Conservation (phyloP, 1,140 invertebrate species). For the Drosophila pseudoananassae region DNA sequence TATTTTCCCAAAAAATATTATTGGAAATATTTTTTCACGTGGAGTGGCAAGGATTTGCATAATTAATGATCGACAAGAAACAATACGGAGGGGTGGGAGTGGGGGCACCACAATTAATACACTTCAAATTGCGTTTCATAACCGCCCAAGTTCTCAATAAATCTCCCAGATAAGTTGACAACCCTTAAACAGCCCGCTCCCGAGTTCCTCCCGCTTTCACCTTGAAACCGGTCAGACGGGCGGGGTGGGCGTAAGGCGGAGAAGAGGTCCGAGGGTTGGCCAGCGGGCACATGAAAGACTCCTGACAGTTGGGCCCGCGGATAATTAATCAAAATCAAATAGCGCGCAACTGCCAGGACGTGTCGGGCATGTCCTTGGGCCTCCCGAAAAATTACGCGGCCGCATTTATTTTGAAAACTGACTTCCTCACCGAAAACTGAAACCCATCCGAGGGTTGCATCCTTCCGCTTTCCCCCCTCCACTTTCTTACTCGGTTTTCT, state of each 20-base stretch:
- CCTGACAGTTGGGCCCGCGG: slow-evolving; percentile 53
- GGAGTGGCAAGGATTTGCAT: slow-evolving; percentile 40
- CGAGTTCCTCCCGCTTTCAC: slow-evolving; percentile 65
- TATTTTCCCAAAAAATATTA: too few relatives aligned
- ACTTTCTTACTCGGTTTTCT: slow-evolving; percentile 20
- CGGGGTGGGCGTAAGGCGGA: slow-evolving; percentile 1
- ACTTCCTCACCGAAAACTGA: slow-evolving; percentile 21
- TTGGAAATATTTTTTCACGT: slow-evolving; percentile 11
- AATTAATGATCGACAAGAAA: slow-evolving; percentile 63
- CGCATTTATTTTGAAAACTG: slow-evolving; percentile 44
- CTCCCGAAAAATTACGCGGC: slow-evolving; percentile 55
- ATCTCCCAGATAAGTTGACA: slow-evolving; percentile 79
- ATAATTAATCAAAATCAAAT: slow-evolving; percentile 84
- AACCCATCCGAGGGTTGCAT: slow-evolving; percentile 54
- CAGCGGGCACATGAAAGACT: slow-evolving; percentile 66
- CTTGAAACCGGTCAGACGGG: slow-evolving; percentile 38
- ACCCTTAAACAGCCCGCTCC: slow-evolving; percentile 55
- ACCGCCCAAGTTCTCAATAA: slow-evolving; percentile 67
- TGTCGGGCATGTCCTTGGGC: slow-evolving; percentile 48
- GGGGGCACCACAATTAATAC: slow-evolving; percentile 67
- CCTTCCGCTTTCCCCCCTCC: slow-evolving; percentile 32
- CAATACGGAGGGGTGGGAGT: slow-evolving; percentile 27
- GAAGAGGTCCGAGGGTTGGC: slow-evolving; percentile 14
- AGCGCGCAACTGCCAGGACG: slow-evolving; percentile 60
- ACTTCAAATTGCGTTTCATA: slow-evolving; percentile 78